Percentiles rank a stretch among this genome's conserved stretches.
Conservation (phyloP, 2,888 invertebrate genomes). For the Lasius platythorax region DNA sequence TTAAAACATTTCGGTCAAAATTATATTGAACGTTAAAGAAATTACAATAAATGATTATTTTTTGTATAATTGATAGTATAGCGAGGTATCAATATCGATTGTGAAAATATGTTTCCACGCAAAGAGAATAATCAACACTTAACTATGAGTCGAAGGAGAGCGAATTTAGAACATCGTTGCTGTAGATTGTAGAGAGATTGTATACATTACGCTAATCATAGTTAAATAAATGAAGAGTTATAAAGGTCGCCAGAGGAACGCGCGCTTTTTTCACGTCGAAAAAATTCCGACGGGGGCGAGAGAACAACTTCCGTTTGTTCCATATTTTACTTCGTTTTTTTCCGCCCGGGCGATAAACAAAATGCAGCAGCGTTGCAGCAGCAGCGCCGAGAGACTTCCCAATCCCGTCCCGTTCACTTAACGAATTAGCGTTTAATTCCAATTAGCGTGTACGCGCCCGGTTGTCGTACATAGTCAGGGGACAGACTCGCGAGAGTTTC, state of each 20-base stretch:
- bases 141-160: not conserved
- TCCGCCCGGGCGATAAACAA: conserved; percentile 14
- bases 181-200: not conserved
- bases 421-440: conserved; percentile 53
- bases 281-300: not conserved
- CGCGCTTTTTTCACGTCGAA: not conserved
- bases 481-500: conserved; percentile 36
- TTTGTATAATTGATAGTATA: conserved; percentile 6
- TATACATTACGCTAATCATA: not conserved
- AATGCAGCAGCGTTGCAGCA: conserved; percentile 13
- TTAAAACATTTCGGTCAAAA: not conserved
- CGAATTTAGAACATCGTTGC: not conserved
- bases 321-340: conserved; percentile 29
- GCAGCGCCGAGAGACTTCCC: not conserved
- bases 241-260: not conserved
- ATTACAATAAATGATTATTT: not conserved
- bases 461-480: conserved; percentile 2
- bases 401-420: conserved; percentile 31
- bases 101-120: not conserved
- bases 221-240: conserved; percentile 18
- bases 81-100: not conserved
- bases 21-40: not conserved
- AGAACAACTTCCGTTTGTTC: conserved; percentile 4
- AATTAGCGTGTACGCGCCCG: conserved; percentile 27
- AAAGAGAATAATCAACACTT: not conserved